Conservation (phyloP, 2,113 vertebrate species). For the Phodopus roborovskii region DNA sequence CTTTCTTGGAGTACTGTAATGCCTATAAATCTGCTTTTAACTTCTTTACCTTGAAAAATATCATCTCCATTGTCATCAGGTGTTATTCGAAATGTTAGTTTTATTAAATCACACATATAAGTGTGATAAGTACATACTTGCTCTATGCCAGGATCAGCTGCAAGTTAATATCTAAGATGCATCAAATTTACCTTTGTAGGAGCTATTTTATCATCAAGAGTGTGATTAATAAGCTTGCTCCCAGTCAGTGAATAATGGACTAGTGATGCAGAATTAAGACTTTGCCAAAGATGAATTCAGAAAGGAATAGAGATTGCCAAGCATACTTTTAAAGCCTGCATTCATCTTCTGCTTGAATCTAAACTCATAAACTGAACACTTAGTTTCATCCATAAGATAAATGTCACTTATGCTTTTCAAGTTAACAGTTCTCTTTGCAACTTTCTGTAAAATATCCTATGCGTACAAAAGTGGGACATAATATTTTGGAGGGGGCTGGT, state of each 20-base stretch:
- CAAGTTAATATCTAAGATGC: background rate
- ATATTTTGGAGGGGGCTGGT: background rate
- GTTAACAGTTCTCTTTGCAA: background rate
- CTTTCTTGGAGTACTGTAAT: background rate
- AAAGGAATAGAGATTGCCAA: background rate
- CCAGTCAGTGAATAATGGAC: background rate
- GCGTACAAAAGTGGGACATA: background rate
- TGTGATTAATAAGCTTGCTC: constrained; percentile 24
- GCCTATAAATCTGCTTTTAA: background rate
- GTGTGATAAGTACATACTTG: background rate
- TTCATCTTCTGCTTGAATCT: background rate
- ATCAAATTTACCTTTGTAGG: background rate
- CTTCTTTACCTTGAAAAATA: constrained; percentile 1
- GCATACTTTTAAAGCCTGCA: background rate
- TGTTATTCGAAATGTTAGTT: constrained; percentile 3
- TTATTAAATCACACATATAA: background rate
- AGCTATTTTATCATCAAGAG: background rate
- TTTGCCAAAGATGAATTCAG: background rate
- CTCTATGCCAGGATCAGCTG: background rate
- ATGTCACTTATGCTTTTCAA: background rate
- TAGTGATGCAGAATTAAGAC: background rate
- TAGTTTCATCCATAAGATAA: background rate
- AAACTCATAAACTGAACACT: constrained; percentile 8
- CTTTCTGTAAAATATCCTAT: background rate
- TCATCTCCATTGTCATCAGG: background rate